Base-by-base conservation (phyloP, 2,113 vertebrate species). In the Promerops cafer region DNA sequence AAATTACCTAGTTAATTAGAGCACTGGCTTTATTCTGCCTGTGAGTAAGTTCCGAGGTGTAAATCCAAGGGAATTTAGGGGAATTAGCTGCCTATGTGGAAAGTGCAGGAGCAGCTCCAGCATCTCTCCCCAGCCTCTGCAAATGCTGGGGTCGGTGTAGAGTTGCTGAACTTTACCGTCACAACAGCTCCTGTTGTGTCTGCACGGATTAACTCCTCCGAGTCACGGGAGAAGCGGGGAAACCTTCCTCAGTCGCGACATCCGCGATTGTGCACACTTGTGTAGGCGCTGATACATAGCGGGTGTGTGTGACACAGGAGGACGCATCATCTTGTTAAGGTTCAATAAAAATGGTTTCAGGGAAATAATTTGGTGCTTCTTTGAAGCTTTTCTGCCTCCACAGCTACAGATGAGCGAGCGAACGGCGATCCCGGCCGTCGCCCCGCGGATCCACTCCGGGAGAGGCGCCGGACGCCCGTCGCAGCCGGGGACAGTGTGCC, bases 31-130 rank as follows among this genome's bases (percentile, higher is more conserved):
- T 93, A 94, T 91, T 96, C 96, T 87, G 30, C 31, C 96, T 93
- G 89, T 72, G 59, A 91, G 96, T 97, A 96, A 97, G 94, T 56
- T 79, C 63, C 80, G 94, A 98, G 96, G 98, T 98, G 98, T 95
- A 98, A 98, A 98, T 98, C 98, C 98, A 59, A 18, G 95, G 95
- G 97, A 98, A 98, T 98, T 97, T 92, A 89, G 83, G 89, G 94
- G 96, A 97, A 97, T 98, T 97, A 97, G 87, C 94, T 95, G 71
- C 94, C 70, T 64, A 16, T 10, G 83, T 68, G 96, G 92, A 94
- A 96, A 98, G 91, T 19, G 94, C 82, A 44, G 53, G 42, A 52
- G 26, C 93, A n/a, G 69, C 95, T 97, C 97, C 78, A 52, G 97
- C 96, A 98, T 91, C 91, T 83, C 89, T 39, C 65, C 83, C 47